Evolutionary conservation across 2,797 vertebrate genomes (phyloP), one percentile per base, ranked within the genome.

Genomic region (Anguilla anguilla): DNA sequence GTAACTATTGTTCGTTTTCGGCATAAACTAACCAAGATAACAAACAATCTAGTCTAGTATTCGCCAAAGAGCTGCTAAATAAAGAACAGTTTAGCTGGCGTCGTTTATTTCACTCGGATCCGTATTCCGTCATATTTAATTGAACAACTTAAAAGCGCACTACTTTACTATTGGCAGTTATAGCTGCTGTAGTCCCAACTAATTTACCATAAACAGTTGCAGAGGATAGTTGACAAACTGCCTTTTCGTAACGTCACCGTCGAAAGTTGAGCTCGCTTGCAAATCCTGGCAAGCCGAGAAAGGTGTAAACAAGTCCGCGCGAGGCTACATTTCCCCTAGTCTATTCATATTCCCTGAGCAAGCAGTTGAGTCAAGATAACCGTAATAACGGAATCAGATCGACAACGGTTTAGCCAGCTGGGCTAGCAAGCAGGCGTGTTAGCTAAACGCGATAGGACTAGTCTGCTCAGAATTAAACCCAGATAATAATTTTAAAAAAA

Each of bases 191-290:
- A 31, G 28, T 31, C 28, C 15, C 17, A 31, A 69, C 11, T 35
- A 74, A 31, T 74, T 74, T 74, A 74, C 69, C 69, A 31, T 15
- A 31, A 74, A 31, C 69, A 74, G 69, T 79, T 79, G 39, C 74
- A 79, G 5, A 35, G 39, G 74, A 79, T 82, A 51, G 79, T 46
- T 82, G 43, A 51, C 79, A n/a, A 51, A 46, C 43, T 51, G 43
- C 79, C 79, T 51, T 49, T 82, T 51, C 46, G 10, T 49, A 49
- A 82, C 79, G 74, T 79, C 74, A 81, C 19, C 39, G 28, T 22
- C 64, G 81, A 83, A 87, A 87, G 64, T 53, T 19, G 61, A 69
- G 82, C 61, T 87, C 79, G n/a, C 51, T 84, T 17, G 46, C 72
- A 31, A 87, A 84, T 72, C 82, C 61, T 31, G 28, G 83, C 64